Base-by-base conservation (phyloP, 2,113 vertebrate genomes). In the Toxotes jaculatrix region DNA sequence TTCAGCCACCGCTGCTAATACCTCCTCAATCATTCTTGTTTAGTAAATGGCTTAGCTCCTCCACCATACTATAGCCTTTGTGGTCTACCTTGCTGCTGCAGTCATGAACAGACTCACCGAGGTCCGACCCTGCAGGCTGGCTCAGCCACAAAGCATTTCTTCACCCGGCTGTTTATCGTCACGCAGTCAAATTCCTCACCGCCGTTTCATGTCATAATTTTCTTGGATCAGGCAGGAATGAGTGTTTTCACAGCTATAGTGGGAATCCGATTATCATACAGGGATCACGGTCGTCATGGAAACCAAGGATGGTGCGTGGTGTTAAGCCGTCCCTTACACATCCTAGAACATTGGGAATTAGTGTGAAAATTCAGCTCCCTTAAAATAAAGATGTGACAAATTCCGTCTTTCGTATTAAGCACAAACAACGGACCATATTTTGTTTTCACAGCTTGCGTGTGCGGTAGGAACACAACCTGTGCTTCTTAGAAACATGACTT, bases 251-350 rank as follows among this genome's bases (percentile, higher is more conserved):
- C 91, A 88, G 91, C 92, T 91, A 92, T 87, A 83, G 87, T 75
- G 76, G 88, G 85, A 94, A 94, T 93, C 90, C 61, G 89, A 94
- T 94, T 93, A 94, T 92, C 86, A 92, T 93, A 91, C 91, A 85
- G 90, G 92, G 92, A 95, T 92, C 88, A 82, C 42, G 68, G 95
- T 95, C 79, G 93, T 93, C 94, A 95, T 95, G 93, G 95, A 92
- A 95, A 96, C 95, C 89, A 32, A 86, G 92, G 88, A 92, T 66
- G 89, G 91, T 31, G 84, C 89, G 76, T 65, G 82, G 90, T 82
- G 88, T 88, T 87, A 86, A 94, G 91, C 90, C 89, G 56, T 76
- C 83, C 81, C 86, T 94, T 88, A 92, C 92, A 93, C 93, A 90
- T 92, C 85, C 85, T 17, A 77, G 87, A 86, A 95, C 90, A 85